Evolutionary conservation across 2,888 invertebrate species (phyloP), one percentile per base, ranked within the genome.

Genomic region (Rhorus exstirpatorius): DNA sequence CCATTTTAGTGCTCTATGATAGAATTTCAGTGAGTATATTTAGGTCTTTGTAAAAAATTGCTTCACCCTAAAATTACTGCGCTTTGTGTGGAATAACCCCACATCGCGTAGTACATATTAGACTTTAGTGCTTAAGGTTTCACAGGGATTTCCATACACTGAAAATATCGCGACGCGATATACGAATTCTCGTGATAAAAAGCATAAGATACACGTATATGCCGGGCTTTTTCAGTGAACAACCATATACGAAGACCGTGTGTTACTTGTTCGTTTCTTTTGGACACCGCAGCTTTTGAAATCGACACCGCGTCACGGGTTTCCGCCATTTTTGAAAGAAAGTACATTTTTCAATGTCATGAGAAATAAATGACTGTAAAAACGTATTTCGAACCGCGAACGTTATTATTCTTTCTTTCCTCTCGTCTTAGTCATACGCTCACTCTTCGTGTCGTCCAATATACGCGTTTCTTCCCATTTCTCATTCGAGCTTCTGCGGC

Each of bases 281-380:
- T 49, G 41, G 21, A 24, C 24, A 44, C 14, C 14, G 1, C n/a
- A 3, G 55, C 68, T 63, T 70, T 41, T n/a, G 87, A 86, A 83
- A 87, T 86, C 84, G 86, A 87, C 79, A 83, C 14, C 75, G 70
- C 38, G 26, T n/a, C 44, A 31, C 35, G 38, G 67, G 35, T 51
- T 38, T 35, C 60, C 49, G 55, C 51, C 74, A 60, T 65, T 68
- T 71, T 75, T 67, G 79, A 85, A 86, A 88, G 86, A 85, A 87
- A 87, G 84, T 68, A 74, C 86, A 87, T 88, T 88, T 84, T 86
- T 89, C 89, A 88, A 88, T 86, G 89, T 89, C 89, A 71, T 35
- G 80, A 60, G 76, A 86, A 89, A 89, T 86, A 87, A 89, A 89
- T 89, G 86, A 86, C 75, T 61, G 79, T 81, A 81, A 85, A 86